Evolutionary conservation across 2,113 vertebrate genomes (phyloP).

Genomic region (Burhinus oedicnemus): DNA sequence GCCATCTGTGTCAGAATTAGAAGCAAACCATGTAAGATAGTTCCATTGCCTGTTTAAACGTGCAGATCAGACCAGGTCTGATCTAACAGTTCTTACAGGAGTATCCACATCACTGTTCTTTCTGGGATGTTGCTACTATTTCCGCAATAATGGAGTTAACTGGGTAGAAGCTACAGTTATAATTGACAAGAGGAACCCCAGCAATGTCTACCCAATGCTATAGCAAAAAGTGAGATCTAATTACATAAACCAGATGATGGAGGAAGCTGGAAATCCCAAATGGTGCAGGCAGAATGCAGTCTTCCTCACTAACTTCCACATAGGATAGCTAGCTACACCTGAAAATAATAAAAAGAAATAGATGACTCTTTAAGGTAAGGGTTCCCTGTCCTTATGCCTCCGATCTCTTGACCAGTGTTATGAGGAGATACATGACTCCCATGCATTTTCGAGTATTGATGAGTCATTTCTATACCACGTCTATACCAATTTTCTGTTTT

Average conservation of each 20-base stretch:
- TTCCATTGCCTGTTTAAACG: neutral
- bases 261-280: neutral
- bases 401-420: neutral
- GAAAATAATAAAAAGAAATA: neutral
- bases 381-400: neutral
- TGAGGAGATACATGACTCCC: neutral
- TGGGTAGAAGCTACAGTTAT: neutral
- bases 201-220: neutral
- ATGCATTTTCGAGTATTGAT: neutral
- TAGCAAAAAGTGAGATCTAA: neutral
- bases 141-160: neutral
- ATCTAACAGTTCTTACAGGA: neutral
- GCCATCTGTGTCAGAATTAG: slow-evolving; percentile 17
- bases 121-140: neutral
- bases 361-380: neutral
- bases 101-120: neutral
- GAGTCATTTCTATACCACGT: neutral
- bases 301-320: accelerated
- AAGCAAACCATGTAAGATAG: neutral
- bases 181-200: neutral
- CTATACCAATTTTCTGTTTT: neutral
- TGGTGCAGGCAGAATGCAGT: neutral
- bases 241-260: neutral
- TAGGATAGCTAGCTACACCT: neutral
- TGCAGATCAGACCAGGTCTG: neutral